Base-by-base conservation (phyloP, 2,113 vertebrate genomes). In the Hippocampus abdominalis region DNA sequence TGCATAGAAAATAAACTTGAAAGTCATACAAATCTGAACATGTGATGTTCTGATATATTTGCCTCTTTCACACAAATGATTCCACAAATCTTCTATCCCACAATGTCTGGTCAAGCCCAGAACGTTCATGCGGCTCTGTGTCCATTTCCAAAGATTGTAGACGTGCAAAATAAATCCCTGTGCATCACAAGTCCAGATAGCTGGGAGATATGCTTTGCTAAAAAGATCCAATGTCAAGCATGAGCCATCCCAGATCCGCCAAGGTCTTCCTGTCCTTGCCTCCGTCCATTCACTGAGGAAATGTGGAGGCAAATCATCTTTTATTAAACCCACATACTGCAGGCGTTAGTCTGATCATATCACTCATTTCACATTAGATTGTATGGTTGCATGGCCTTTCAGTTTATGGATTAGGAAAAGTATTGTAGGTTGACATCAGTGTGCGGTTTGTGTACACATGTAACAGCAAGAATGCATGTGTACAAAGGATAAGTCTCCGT, bases 201-300 rank as follows among this genome's bases (percentile, higher is more conserved):
- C 82, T 15, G 18, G 83, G 73, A 88, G 81, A 83, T 80, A 83
- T 63, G 73, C 82, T 82, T 86, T 82, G 82, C 80, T 82, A 78
- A 78, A 68, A 72, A 78, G 56, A 79, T 86, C 69, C 71, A 78
- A 85, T 81, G 84, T 86, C 80, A 89, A 81, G 76, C 80, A 71
- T 76, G 71, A 72, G 66, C 83, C 73, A 74, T 81, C 61, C 25
- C 68, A 57, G 65, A 82, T 84, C 78, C 63, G 54, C 59, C 64
- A 40, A 23, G 15, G 39, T 54, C 68, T 27, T 46, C 53, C 68
- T 77, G 66, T 82, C 79, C 78, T 85, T 80, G 76, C 79, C 75
- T 53, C 27, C 74, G 74, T 86, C 72, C 69, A 49, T 64, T 67
- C 68, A 74, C 62, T 27, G 29, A 66, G 68, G 69, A 81, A 63